These are phyloP conservation scores for Calliphora vicina DNA, from an alignment of 1,140 invertebrate genomes.

Conservation along the genomic window DNA sequence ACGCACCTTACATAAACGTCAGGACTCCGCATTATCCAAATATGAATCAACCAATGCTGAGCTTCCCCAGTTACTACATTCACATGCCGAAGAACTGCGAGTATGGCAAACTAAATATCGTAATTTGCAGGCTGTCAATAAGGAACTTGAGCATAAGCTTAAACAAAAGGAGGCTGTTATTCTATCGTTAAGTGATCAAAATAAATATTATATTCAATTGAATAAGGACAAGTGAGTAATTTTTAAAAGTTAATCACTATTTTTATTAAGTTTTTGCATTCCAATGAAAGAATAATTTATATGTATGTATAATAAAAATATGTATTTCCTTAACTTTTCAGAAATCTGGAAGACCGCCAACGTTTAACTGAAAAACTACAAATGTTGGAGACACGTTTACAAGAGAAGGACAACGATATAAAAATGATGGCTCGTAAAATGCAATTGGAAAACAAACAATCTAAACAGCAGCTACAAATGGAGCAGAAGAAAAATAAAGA, in stretches of 20 bases:
- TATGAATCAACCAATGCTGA: slow-evolving; percentile 80
- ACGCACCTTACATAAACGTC: slow-evolving; percentile 77
- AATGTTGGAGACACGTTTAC: slow-evolving; percentile 70
- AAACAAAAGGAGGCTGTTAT: slow-evolving; percentile 75
- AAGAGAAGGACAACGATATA: slow-evolving; percentile 75
- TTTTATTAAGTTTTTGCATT: too few relatives aligned
- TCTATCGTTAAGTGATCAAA: slow-evolving; percentile 70
- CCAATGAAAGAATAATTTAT: too few relatives aligned
- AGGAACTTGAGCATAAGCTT: slow-evolving; percentile 68
- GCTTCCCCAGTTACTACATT: slow-evolving; percentile 74
- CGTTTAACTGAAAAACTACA: slow-evolving; percentile 72
- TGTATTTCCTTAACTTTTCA: too few relatives aligned
- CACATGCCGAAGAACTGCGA: slow-evolving; percentile 79
- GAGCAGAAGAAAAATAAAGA: slow-evolving; percentile 77
- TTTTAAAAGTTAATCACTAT: background rate
- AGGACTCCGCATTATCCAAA: slow-evolving; percentile 75
- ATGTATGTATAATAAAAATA: too few relatives aligned
- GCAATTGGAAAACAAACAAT: slow-evolving; percentile 75
- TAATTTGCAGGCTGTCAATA: slow-evolving; percentile 70
- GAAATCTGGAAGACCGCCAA: slow-evolving; percentile 76
- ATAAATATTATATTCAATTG: slow-evolving; percentile 73
- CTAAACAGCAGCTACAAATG: slow-evolving; percentile 72
- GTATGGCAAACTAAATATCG: slow-evolving; percentile 75
- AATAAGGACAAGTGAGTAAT: slow-evolving; percentile 71
- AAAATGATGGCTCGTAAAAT: slow-evolving; percentile 73